Evolutionary conservation across 2,797 vertebrate genomes (phyloP).

Genomic region (Carcharodon carcharias): DNA sequence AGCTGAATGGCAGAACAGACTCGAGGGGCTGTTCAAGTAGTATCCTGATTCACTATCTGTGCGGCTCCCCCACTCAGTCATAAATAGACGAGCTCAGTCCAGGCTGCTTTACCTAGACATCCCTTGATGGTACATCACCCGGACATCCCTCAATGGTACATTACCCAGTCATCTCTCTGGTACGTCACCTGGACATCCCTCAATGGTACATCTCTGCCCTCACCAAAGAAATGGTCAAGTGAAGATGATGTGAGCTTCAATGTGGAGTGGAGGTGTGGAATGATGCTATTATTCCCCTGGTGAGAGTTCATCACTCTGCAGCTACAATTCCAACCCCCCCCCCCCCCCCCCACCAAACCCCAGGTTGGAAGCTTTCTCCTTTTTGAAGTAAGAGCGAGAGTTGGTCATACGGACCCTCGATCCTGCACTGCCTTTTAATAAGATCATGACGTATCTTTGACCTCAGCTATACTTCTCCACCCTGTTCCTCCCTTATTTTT

Average conservation of each 20-base stretch:
- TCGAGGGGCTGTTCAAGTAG: background rate
- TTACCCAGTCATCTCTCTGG: no score
- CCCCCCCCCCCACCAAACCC: no score
- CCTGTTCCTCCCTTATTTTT: background rate
- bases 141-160: background rate
- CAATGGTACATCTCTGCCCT: background rate
- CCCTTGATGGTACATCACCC: no score
- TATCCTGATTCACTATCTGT: background rate
- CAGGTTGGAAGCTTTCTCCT: background rate
- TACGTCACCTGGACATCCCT: no score
- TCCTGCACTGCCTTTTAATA: background rate
- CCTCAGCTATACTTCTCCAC: background rate
- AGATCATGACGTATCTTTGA: background rate
- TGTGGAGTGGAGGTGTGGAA: no score
- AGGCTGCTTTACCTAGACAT: background rate
- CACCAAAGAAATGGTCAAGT: background rate
- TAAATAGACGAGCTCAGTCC: background rate
- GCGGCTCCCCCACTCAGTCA: background rate
- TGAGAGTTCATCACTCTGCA: background rate
- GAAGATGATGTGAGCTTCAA: background rate
- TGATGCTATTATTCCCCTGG: background rate
- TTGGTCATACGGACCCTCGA: background rate
- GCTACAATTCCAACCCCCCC: background rate
- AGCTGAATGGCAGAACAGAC: background rate
- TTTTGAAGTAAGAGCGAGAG: background rate